A percentile compares a stretch with the other conserved stretches of the same genome.
Evolutionary conservation across 2,113 vertebrate species (phyloP).

Genomic region (Mobula hypostoma): DNA sequence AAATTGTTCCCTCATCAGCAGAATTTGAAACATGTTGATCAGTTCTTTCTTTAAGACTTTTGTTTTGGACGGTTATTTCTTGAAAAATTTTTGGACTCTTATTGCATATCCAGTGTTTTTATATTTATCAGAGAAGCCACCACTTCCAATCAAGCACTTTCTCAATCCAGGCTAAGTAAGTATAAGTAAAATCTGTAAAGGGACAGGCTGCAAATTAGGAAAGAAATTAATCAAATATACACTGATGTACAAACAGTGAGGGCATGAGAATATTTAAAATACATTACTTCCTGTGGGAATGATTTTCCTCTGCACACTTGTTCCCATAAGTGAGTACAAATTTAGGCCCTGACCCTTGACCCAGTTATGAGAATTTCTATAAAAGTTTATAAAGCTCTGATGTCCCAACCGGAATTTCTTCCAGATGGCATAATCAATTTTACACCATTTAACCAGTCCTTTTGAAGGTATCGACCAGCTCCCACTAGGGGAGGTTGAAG

Average conservation of each 20-base stretch:
- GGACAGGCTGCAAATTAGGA: not conserved
- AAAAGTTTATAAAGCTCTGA: not conserved
- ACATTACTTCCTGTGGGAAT: not conserved
- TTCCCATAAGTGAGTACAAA: not conserved
- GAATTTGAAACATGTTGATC: not conserved
- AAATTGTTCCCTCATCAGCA: not conserved
- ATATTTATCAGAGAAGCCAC: not conserved
- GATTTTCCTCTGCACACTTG: not conserved
- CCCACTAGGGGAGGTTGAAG: not conserved
- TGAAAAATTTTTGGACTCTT: not conserved
- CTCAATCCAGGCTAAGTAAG: not conserved
- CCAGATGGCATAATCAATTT: not conserved
- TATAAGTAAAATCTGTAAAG: not conserved
- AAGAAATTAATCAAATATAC: not conserved
- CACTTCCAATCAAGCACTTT: not conserved
- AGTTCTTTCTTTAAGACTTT: not conserved
- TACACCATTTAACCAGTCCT: not conserved
- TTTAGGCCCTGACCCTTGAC: not conserved
- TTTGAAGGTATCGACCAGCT: not conserved
- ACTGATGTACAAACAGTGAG: not conserved
- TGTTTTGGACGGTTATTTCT: not conserved
- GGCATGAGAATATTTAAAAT: not conserved
- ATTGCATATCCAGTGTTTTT: not conserved
- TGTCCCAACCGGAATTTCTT: not conserved
- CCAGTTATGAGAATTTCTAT: not conserved